Conservation (phyloP, 2,113 vertebrate genomes). For the Chloropsis hardwickii region DNA sequence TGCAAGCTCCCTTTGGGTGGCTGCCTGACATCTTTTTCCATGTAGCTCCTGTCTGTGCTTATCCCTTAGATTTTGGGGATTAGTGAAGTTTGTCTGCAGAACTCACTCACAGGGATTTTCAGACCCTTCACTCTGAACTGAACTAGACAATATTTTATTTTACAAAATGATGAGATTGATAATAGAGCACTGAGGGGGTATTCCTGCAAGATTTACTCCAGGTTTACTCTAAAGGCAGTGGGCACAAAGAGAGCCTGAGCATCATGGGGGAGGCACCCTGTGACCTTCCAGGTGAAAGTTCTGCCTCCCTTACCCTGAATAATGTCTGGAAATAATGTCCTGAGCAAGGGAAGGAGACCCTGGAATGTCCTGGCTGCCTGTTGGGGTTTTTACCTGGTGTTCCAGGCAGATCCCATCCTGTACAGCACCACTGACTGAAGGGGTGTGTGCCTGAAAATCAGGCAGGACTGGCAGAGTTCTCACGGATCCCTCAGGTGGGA, state of each 20-base stretch:
- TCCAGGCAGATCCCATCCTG: neutral
- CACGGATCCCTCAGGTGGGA: rapidly evolving
- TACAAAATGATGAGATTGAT: neutral
- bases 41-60: neutral
- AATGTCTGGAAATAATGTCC: neutral
- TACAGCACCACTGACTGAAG: rapidly evolving
- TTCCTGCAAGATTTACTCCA: rapidly evolving
- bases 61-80: neutral
- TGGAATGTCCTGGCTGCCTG: neutral
- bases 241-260: neutral
- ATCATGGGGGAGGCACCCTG: neutral
- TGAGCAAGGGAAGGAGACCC: neutral
- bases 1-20: neutral
- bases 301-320: neutral
- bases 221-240: neutral
- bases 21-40: neutral
- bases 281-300: neutral
- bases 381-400: neutral
- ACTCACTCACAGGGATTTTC: neutral
- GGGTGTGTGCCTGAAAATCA: too few relatives aligned
- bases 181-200: neutral
- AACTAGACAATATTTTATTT: neutral
- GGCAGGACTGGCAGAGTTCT: neutral
- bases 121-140: neutral
- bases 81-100: neutral